Percentiles rank a stretch among this genome's conserved stretches.
phyloP scores from a whole-genome alignment of 1,140 invertebrate species.

The Drosophila baimaii region DNA sequence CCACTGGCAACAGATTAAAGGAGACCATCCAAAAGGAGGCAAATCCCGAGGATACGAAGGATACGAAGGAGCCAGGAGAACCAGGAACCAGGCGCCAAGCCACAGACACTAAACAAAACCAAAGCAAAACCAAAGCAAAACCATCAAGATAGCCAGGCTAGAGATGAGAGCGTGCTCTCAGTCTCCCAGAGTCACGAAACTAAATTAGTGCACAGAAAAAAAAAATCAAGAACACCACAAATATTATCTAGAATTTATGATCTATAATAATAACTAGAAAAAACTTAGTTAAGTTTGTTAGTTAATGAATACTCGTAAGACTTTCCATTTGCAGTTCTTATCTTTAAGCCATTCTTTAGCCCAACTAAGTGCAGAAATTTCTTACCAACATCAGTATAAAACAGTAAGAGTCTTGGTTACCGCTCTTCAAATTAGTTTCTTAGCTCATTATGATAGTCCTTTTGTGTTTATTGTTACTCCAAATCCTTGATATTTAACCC shows the following conservation, averaged over 20 bases:
- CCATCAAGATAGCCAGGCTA: slow-evolving; percentile 46
- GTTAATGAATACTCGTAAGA: not conserved
- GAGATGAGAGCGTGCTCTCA: slow-evolving; percentile 25
- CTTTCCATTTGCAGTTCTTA: not conserved
- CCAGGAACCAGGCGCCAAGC: slow-evolving; percentile 36
- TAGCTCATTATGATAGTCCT: not conserved
- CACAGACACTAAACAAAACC: slow-evolving; percentile 45
- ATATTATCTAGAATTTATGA: not conserved
- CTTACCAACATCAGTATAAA: too few relatives aligned
- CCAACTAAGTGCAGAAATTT: too few relatives aligned
- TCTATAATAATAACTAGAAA: not conserved
- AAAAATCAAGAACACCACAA: not conserved
- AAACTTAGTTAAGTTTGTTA: not conserved
- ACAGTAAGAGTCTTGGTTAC: not conserved
- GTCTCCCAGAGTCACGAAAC: slow-evolving; percentile 1
- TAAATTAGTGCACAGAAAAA: slow-evolving; percentile 4
- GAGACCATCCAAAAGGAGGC: slow-evolving; percentile 11
- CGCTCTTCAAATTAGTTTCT: not conserved
- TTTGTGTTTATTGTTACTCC: not conserved
- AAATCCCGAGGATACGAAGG: not conserved
- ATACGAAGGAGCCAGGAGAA: not conserved
- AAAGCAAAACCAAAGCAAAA: slow-evolving; percentile 68
- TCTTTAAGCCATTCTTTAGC: too few relatives aligned
- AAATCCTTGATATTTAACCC: not conserved
- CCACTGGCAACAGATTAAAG: slow-evolving; percentile 56